Conservation (phyloP, 2,797 vertebrate genomes). For the Anabacerthia variegaticeps region DNA sequence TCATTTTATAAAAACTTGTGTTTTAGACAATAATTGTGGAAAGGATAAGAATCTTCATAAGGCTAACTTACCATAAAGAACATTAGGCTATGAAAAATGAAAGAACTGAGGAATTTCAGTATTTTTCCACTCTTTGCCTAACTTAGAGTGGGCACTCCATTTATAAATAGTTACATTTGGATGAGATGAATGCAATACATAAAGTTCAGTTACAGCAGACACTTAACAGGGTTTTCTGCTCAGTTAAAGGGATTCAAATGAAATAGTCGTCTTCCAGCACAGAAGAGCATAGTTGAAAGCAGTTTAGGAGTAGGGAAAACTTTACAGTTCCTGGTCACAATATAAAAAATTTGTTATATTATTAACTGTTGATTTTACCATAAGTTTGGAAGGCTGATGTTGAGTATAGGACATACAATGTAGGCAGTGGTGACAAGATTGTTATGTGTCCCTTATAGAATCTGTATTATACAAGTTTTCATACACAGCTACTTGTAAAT, state of each 20-base stretch:
- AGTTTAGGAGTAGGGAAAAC: background rate
- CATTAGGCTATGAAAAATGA: background rate
- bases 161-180: slow-evolving; percentile 9
- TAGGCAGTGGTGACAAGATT: background rate
- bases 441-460: background rate
- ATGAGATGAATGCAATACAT: background rate
- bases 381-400: background rate
- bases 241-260: background rate
- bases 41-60: background rate
- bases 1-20: background rate
- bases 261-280: background rate
- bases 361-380: background rate
- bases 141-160: background rate
- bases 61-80: background rate
- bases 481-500: background rate
- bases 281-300: background rate
- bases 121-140: background rate
- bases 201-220: background rate
- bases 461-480: background rate
- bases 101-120: background rate
- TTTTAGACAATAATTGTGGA: background rate
- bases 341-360: background rate
- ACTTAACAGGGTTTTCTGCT: slow-evolving; percentile 9
- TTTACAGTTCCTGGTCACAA: background rate
- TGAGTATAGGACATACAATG: background rate